Conservation (phyloP, 2,113 vertebrate species). For the Eonycteris spelaea region DNA sequence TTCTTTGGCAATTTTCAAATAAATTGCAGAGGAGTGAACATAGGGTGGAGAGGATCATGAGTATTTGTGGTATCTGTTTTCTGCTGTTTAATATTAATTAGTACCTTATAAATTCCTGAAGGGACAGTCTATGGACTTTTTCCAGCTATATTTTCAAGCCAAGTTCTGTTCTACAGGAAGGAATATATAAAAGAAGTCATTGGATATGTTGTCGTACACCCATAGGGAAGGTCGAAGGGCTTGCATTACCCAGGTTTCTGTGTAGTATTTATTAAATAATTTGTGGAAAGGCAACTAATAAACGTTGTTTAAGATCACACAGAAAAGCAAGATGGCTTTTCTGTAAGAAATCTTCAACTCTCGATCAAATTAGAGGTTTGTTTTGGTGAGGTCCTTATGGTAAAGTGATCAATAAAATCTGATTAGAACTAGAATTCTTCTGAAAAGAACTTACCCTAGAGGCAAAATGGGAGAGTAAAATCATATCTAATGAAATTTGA, state of each 20-base stretch:
- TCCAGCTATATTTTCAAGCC: conserved; percentile 53
- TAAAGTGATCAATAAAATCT: background rate
- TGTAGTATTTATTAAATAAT: background rate
- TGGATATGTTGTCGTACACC: conserved; percentile 1
- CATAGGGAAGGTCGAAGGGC: background rate
- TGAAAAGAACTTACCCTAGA: background rate
- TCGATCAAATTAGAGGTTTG: background rate
- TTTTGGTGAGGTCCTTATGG: background rate
- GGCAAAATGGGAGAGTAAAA: background rate
- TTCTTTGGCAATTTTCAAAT: conserved; percentile 4
- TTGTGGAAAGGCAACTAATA: background rate
- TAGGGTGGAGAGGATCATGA: background rate
- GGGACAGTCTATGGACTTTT: background rate
- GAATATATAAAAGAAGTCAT: conserved; percentile 28
- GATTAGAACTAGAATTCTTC: background rate
- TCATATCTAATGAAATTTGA: background rate
- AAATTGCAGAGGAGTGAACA: background rate
- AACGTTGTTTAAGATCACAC: background rate
- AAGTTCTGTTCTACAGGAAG: conserved; percentile 31
- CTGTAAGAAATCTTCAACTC: background rate
- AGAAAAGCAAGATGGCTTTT: background rate
- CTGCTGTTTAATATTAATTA: conserved; percentile 63
- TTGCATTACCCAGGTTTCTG: background rate
- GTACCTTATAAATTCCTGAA: conserved; percentile 37
- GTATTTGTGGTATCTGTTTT: conserved; percentile 30